phyloP scores from a whole-genome alignment of 2,113 vertebrate species.

The Strix aluco region DNA sequence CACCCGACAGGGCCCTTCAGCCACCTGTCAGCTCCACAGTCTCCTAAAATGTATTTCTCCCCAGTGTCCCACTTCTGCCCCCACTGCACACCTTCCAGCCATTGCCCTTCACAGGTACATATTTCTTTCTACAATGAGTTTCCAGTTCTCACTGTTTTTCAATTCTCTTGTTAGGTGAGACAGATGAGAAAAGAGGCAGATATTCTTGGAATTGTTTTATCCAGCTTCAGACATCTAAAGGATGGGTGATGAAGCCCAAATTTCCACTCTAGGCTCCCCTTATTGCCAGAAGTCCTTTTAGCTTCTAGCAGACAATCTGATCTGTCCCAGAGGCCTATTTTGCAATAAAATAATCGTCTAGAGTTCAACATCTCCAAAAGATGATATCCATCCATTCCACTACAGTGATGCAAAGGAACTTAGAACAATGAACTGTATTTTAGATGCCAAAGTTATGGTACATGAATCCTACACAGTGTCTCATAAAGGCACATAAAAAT shows the following conservation, averaged over 20 bases:
- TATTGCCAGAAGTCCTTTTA: not conserved
- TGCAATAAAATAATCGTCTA: not conserved
- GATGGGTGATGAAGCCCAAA: not conserved
- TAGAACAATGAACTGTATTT: not conserved
- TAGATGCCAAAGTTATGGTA: constrained; percentile 11
- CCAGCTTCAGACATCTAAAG: not conserved
- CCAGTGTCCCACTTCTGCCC: not conserved
- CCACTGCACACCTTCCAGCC: accelerated
- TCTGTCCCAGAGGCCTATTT: not conserved
- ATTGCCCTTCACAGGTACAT: not conserved
- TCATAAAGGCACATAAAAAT: constrained; percentile 54
- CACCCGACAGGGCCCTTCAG: accelerated
- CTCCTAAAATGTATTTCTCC: not conserved
- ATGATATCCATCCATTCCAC: not conserved
- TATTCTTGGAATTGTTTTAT: not conserved
- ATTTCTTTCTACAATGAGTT: not conserved
- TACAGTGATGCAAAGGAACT: not conserved
- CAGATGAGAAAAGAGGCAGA: not conserved
- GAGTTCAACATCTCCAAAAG: not conserved
- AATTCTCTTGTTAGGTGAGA: not conserved
- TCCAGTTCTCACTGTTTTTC: not conserved
- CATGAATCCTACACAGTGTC: constrained; percentile 1
- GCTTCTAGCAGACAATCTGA: not conserved
- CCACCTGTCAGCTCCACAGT: not conserved
- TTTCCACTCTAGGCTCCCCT: not conserved